phyloP scores from a whole-genome alignment of 2,888 invertebrate genomes.

The Cerceris rybyensis region DNA sequence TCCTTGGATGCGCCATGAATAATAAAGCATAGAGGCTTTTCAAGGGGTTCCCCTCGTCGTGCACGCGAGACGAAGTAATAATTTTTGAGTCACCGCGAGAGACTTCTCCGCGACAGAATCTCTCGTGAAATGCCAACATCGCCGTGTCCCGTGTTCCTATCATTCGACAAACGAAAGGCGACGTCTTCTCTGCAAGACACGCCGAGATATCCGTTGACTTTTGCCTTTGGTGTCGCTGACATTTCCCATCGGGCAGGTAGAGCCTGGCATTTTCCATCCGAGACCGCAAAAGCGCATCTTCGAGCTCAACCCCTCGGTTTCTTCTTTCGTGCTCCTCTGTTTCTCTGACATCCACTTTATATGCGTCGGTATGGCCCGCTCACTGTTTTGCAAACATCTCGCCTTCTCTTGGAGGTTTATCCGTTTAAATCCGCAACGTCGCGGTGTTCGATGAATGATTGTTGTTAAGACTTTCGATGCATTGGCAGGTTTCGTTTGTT shows the following conservation, averaged over 20 bases:
- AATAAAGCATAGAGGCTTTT: conserved; percentile 29
- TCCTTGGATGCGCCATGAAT: conserved; percentile 40
- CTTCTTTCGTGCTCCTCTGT: neutral
- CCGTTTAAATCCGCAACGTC: no score
- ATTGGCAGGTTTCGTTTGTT: no score
- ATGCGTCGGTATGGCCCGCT: conserved; percentile 13
- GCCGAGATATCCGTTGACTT: conserved; percentile 54
- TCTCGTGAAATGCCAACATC: conserved; percentile 34
- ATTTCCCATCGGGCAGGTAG: conserved; percentile 66
- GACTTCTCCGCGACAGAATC: conserved; percentile 13
- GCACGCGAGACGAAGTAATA: conserved; percentile 30
- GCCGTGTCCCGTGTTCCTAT: conserved; percentile 14
- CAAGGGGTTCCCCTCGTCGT: neutral
- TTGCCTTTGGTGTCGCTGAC: conserved; percentile 64
- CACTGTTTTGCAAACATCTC: neutral
- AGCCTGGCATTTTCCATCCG: conserved; percentile 56
- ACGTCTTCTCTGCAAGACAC: conserved; percentile 36
- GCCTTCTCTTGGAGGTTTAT: neutral
- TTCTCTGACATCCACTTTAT: conserved; percentile 34
- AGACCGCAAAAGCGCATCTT: conserved; percentile 44
- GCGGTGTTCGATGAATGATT: no score
- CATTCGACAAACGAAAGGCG: conserved; percentile 57
- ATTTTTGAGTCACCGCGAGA: conserved; percentile 47
- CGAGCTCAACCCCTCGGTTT: conserved; percentile 1
- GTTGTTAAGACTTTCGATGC: no score